Evolutionary conservation across 2,797 vertebrate species (phyloP).

Genomic region (Adrianichthys oophorus): DNA sequence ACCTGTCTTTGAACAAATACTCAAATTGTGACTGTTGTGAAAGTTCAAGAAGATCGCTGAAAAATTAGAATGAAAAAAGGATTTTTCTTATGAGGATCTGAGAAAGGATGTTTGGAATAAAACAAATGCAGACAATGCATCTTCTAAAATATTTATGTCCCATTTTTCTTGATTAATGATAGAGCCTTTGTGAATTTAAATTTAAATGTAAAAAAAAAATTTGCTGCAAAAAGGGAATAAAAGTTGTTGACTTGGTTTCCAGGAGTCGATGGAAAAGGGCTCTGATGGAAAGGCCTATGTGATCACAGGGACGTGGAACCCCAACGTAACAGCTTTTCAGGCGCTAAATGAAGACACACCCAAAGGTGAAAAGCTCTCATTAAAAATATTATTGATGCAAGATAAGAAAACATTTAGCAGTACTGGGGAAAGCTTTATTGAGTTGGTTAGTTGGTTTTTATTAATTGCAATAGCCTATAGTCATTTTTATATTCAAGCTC

Average conservation of each 20-base stretch:
- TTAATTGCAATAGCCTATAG: no score
- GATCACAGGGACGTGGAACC: constrained; percentile 96
- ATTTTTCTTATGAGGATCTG: no score
- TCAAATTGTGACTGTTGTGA: background rate
- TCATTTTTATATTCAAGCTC: no score
- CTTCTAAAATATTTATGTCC: no score
- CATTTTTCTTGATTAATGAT: no score
- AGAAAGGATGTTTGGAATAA: no score
- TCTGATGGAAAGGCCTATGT: constrained; percentile 91
- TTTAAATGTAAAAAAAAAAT: background rate
- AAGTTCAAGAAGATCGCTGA: background rate
- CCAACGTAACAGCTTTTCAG: constrained; percentile 87
- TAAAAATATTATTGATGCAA: background rate
- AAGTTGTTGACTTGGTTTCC: background rate
- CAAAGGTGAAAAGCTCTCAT: constrained; percentile 81
- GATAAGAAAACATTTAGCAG: background rate
- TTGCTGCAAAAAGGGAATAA: background rate
- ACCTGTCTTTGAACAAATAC: background rate
- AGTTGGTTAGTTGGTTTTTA: no score
- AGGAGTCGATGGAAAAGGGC: constrained; percentile 98
- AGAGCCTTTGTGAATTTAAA: background rate
- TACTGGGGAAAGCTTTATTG: no score
- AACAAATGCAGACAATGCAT: no score
- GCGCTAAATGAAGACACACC: constrained; percentile 94
- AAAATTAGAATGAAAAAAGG: no score